Evolutionary conservation across 2,113 vertebrate species (phyloP).

Genomic region (Xyliphius kryptos): DNA sequence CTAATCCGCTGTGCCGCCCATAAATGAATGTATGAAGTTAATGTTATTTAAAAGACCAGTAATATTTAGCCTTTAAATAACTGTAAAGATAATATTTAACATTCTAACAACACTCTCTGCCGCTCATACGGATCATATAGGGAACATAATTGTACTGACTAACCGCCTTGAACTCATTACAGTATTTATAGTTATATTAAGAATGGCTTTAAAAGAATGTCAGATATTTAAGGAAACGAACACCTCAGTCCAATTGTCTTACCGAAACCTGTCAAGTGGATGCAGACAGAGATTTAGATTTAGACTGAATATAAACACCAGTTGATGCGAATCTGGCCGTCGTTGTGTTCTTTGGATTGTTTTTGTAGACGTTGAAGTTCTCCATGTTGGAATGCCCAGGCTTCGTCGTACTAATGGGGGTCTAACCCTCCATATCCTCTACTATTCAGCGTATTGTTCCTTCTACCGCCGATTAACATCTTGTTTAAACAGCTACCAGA

Average conservation of each 20-base stretch:
- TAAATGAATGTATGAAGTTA: too few species aligned
- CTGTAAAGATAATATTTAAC: too few species aligned
- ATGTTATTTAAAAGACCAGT: too few species aligned
- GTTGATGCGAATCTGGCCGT: slow-evolving; percentile 30
- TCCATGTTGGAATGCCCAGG: slow-evolving; percentile 39
- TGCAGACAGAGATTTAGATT: slow-evolving; percentile 16
- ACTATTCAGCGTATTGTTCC: slow-evolving; percentile 64
- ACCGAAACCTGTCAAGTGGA: slow-evolving; percentile 1
- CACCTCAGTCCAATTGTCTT: neutral
- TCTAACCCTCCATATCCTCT: slow-evolving; percentile 62
- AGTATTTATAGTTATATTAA: neutral
- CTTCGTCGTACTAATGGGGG: slow-evolving; percentile 47
- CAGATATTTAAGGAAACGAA: neutral
- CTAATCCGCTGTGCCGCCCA: too few species aligned
- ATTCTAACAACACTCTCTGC: too few species aligned
- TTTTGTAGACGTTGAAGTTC: slow-evolving; percentile 49
- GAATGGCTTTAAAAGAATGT: slow-evolving; percentile 3
- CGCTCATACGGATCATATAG: too few species aligned
- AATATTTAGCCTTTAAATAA: too few species aligned
- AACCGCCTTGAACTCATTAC: neutral
- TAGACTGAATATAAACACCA: slow-evolving; percentile 27
- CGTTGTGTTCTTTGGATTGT: slow-evolving; percentile 51
- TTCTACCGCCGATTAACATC: slow-evolving; percentile 68
- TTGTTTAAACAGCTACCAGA: slow-evolving; percentile 72
- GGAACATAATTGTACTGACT: neutral